Base-by-base conservation (phyloP, 2,888 invertebrate genomes). In the Aphidius colemani region DNA sequence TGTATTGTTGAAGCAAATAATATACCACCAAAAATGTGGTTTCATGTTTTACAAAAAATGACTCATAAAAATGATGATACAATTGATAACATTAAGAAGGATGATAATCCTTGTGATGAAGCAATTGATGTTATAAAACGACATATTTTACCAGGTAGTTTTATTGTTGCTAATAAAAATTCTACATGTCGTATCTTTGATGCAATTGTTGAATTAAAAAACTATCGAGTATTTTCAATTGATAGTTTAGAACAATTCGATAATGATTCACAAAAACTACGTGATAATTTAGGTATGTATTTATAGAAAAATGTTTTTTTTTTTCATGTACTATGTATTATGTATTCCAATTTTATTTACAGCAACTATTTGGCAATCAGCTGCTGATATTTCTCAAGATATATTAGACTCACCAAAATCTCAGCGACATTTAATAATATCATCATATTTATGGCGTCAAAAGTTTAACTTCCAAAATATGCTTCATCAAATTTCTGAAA, bases 351-450 rank as follows among this genome's bases (percentile, higher is more conserved):
- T 44, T 46, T 58, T 58, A 83, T 85, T 85, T 78, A 77, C 79
- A 77, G 86, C 87, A 69, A 86, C 88, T 1, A 87, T 90, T 69
- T 90, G 90, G 90, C 85, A 85, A n/a, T 85, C 86, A 46, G 88
- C 88, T 7, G 78, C 87, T n/a, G 77, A 85, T 10, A 80, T 89
- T 39, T 89, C 89, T 74, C 84, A 85, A 66, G 84, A 85, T 67
- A 82, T 85, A 50, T 86, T 86, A 74, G 84, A 84, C 61, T 74
- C 80, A 41, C 80, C 78, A 2, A 76, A 76, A 30, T 69, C 75
- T 7, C 70, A 76, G 57, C 81, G 82, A 4, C 78, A 81, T 61
- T 78, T 79, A 64, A 77, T 81, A 64, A 77, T 85, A 48, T 74
- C 82, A 8, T 83, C 81, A 53, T 75, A 83, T 70, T 77, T 84